Conservation (phyloP, 2,113 vertebrate genomes). For the Silurus glanis region DNA sequence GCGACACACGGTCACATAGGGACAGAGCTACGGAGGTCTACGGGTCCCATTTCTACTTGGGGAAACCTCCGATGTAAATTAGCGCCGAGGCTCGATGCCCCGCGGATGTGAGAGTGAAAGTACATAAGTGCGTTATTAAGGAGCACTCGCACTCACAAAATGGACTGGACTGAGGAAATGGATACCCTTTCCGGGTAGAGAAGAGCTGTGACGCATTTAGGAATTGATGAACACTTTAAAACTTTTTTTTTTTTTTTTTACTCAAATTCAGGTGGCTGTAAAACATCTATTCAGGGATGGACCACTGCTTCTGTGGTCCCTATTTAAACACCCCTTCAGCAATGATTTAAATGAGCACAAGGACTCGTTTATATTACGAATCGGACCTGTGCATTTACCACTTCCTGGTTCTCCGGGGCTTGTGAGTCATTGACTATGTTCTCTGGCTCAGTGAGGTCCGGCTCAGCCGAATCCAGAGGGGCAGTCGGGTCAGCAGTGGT, state of each 20-base stretch:
- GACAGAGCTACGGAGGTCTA: not conserved
- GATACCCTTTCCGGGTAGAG: not conserved
- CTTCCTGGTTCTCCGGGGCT: constrained; percentile 54
- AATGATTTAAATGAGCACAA: not conserved
- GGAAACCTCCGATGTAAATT: not conserved
- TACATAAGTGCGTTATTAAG: not conserved
- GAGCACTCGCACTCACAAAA: not conserved
- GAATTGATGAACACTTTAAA: not conserved
- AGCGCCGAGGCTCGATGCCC: not conserved
- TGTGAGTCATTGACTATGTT: constrained; percentile 55
- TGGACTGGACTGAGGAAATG: not conserved
- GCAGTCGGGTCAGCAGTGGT: constrained; percentile 54
- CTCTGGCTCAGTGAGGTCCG: constrained; percentile 52
- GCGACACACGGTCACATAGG: not conserved
- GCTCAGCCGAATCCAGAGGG: constrained; percentile 53
- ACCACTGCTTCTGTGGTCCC: not conserved
- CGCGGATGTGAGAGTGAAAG: not conserved
- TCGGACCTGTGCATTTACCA: constrained; percentile 10
- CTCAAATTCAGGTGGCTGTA: not conserved
- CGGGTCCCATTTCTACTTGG: not conserved
- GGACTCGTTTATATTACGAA: not conserved
- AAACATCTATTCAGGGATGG: not conserved
- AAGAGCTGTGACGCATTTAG: not conserved
- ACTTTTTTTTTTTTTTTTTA: not conserved
- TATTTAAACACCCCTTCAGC: not conserved